These are phyloP conservation scores for Caranx ignobilis DNA, from an alignment of 2,113 vertebrate genomes.

Conservation along the genomic window DNA sequence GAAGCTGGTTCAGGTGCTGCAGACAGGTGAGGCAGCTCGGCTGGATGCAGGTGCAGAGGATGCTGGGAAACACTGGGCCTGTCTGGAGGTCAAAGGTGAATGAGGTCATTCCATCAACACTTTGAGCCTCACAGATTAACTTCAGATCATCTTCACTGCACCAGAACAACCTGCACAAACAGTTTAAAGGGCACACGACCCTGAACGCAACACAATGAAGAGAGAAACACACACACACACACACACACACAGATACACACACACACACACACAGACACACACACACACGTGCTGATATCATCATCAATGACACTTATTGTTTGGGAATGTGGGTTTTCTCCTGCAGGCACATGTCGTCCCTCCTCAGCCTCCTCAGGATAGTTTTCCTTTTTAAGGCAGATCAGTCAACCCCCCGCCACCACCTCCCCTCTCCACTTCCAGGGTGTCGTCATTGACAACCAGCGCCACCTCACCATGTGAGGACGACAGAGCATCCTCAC, in stretches of 20 bases:
- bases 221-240: background rate
- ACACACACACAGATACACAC: background rate
- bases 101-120: too few species aligned
- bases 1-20: too few species aligned
- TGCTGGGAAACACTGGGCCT: too few species aligned
- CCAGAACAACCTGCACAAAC: too few species aligned
- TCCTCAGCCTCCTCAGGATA: slow-evolving; percentile 66
- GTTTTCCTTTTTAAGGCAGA: slow-evolving; percentile 91
- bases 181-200: too few species aligned
- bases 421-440: background rate
- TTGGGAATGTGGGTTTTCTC: slow-evolving; percentile 43
- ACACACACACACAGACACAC: background rate
- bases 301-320: slow-evolving; percentile 41
- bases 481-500: slow-evolving; percentile 46
- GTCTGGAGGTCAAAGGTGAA: too few species aligned
- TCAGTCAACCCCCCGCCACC: slow-evolving; percentile 41
- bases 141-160: too few species aligned
- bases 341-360: background rate
- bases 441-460: slow-evolving; percentile 33
- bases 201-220: too few species aligned
- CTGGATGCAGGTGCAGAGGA: too few species aligned
- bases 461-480: slow-evolving; percentile 54
- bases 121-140: too few species aligned
- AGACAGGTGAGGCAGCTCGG: too few species aligned
- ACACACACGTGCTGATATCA: slow-evolving; percentile 16